Conservation (phyloP, 2,113 vertebrate genomes). For the Myrmecophaga tridactyla region DNA sequence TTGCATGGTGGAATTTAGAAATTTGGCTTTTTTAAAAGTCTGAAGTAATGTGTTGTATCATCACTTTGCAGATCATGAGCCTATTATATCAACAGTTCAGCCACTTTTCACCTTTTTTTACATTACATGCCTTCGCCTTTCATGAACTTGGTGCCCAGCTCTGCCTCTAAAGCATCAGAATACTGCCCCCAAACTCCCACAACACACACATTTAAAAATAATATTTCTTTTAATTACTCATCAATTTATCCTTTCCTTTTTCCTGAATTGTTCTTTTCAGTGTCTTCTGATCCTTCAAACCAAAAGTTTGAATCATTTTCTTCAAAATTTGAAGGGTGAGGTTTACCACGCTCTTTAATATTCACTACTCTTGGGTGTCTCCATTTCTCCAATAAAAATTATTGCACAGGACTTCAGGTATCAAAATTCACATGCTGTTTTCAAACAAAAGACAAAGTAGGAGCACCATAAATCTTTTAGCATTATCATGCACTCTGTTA, state of each 20-base stretch:
- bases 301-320: conserved; percentile 8
- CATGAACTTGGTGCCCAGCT: background rate
- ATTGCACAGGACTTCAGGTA: background rate
- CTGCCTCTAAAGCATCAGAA: background rate
- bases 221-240: background rate
- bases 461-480: background rate
- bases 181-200: background rate
- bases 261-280: background rate
- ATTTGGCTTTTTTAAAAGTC: background rate
- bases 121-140: background rate
- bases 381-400: background rate
- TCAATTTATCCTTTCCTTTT: background rate
- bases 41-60: conserved; percentile 45
- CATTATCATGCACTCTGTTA: background rate
- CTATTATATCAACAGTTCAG: background rate
- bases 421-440: background rate
- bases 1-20: background rate
- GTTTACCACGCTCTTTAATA: background rate
- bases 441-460: background rate
- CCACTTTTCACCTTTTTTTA: background rate
- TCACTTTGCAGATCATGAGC: background rate
- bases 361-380: background rate
- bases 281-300: background rate
- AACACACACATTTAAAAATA: too few species aligned
- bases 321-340: conserved; percentile 4